Conservation (phyloP, 2,113 vertebrate genomes). For the Recurvirostra avosetta region DNA sequence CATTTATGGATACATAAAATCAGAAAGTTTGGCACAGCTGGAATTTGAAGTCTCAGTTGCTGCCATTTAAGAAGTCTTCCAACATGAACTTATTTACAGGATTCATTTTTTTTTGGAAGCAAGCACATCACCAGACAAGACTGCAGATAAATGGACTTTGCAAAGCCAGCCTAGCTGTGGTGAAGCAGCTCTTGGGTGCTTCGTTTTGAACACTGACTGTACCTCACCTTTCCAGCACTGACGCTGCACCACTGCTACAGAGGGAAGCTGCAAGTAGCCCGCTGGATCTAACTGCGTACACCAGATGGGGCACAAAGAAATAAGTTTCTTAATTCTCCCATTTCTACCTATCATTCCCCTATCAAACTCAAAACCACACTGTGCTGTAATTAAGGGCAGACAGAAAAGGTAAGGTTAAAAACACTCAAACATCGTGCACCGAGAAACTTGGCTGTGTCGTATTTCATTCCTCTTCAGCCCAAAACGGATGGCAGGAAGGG, state of each 20-base stretch:
- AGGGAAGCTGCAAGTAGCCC: accelerated
- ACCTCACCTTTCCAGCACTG: background rate
- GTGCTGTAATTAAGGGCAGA: accelerated
- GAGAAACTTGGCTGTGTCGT: background rate
- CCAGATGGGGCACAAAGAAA: accelerated
- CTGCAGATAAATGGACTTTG: accelerated
- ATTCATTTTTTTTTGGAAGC: background rate
- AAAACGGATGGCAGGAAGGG: background rate
- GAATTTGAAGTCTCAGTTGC: background rate
- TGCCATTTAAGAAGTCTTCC: background rate
- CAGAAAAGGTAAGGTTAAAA: background rate
- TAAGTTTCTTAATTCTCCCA: background rate
- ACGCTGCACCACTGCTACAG: too few species aligned
- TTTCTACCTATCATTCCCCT: background rate
- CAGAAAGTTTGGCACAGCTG: background rate
- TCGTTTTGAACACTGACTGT: accelerated
- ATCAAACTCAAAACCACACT: background rate
- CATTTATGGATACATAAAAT: background rate
- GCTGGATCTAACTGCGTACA: background rate
- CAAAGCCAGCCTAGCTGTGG: background rate
- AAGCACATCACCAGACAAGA: accelerated
- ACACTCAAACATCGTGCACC: background rate
- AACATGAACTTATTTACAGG: background rate
- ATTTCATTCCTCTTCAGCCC: background rate
- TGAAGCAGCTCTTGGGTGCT: background rate